phyloP scores from a whole-genome alignment of 2,888 invertebrate genomes.

The Caenorhabditis japonica region DNA sequence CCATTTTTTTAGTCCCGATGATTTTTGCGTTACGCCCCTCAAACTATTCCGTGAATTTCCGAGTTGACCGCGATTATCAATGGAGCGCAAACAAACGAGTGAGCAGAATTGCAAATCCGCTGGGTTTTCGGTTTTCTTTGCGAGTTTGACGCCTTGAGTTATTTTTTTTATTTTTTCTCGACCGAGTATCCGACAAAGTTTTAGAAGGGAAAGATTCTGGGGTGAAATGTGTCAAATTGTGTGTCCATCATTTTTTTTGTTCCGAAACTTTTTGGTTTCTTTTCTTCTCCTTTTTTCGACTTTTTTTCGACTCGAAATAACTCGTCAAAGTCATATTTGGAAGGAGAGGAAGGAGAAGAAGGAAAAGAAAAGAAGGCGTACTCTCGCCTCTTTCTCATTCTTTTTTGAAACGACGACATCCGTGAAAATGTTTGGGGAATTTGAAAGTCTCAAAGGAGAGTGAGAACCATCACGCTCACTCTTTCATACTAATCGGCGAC shows the following conservation, averaged over 20 bases:
- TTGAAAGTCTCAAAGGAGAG: conserved; percentile 7
- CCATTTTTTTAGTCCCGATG: no score
- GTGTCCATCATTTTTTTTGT: conserved; percentile 8
- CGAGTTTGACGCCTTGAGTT: no score
- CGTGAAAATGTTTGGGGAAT: conserved; percentile 43
- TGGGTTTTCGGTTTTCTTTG: no score
- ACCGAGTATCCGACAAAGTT: no score
- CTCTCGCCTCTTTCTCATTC: conserved; percentile 2
- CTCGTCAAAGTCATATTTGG: conserved; percentile 32
- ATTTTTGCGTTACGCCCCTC: no score
- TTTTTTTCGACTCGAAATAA: conserved; percentile 34
- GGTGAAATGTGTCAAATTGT: conserved; percentile 41
- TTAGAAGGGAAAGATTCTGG: background rate
- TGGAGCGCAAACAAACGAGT: conserved; percentile 14
- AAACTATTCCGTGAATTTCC: conserved; percentile 4
- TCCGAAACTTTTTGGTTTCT: background rate
- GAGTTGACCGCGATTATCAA: conserved; percentile 34
- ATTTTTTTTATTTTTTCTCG: no score
- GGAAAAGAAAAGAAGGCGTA: background rate
- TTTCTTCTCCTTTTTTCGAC: conserved; percentile 2
- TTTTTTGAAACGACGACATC: conserved; percentile 17
- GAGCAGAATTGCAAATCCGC: no score
- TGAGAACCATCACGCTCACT: no score
- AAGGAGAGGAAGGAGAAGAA: no score
- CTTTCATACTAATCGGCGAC: conserved; percentile 40